Conservation (phyloP, 2,797 vertebrate species). For the Sebastes paucispinis region DNA sequence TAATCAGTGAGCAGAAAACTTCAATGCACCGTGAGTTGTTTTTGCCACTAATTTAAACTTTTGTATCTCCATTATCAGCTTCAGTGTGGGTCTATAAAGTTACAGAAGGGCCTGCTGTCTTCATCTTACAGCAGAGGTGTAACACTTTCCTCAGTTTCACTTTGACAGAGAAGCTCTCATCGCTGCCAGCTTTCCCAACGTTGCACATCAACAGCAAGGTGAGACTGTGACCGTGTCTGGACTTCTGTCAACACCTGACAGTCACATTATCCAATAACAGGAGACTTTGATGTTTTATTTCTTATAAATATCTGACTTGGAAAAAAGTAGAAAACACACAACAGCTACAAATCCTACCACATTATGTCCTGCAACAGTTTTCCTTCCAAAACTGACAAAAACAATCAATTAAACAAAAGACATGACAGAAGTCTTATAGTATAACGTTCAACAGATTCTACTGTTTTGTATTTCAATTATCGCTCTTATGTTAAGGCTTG, state of each 20-base stretch:
- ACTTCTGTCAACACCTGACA: conserved; percentile 28
- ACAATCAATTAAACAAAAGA: not conserved
- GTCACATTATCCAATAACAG: not conserved
- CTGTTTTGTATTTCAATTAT: conserved; percentile 41
- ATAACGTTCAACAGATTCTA: conserved; percentile 27
- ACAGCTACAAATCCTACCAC: not conserved
- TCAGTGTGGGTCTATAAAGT: not conserved
- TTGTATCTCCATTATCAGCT: not conserved
- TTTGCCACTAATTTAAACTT: conserved; percentile 10
- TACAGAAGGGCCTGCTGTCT: not conserved
- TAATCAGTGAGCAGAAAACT: not conserved
- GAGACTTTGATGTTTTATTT: not conserved
- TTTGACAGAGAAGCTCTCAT: conserved; percentile 51
- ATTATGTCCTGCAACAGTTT: not conserved
- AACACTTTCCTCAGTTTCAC: conserved; percentile 26
- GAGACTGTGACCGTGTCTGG: conserved; percentile 37
- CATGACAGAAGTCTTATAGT: not conserved
- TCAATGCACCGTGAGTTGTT: not conserved
- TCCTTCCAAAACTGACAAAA: not conserved
- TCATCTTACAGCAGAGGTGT: conserved; percentile 7
- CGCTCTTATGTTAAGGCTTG: conserved; percentile 41
- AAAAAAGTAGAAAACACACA: not conserved
- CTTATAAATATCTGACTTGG: not conserved
- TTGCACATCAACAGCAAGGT: conserved; percentile 67
- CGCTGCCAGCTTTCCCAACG: conserved; percentile 64